These are phyloP conservation scores for Fistularia commersonii DNA, from an alignment of 2,797 vertebrate genomes.

Conservation along the genomic window DNA sequence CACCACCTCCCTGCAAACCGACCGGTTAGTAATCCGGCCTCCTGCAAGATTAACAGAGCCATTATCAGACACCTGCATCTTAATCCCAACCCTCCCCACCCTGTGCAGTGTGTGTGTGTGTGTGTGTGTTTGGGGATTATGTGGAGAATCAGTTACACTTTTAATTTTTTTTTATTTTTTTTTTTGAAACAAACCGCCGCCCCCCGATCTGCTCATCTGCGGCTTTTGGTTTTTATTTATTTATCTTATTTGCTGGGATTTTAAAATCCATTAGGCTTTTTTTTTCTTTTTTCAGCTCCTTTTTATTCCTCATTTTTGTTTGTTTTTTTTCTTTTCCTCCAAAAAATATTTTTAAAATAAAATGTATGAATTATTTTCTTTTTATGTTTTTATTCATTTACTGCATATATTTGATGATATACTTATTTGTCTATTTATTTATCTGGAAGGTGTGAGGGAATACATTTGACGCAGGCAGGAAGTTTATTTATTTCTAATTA, in stretches of 20 bases:
- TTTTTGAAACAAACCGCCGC: constrained; percentile 14
- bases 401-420: too few relatives aligned
- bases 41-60: constrained; percentile 52
- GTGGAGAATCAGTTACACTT: constrained; percentile 52
- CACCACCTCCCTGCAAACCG: constrained; percentile 9
- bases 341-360: too few relatives aligned
- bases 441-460: too few relatives aligned
- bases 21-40: constrained; percentile 31
- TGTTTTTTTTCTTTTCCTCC: too few relatives aligned
- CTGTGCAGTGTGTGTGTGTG: constrained; percentile 12
- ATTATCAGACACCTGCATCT: constrained; percentile 55
- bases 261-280: too few relatives aligned
- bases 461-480: too few relatives aligned
- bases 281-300: too few relatives aligned
- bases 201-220: constrained; percentile 51
- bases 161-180: background rate
- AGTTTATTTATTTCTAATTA: too few relatives aligned
- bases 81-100: constrained; percentile 27
- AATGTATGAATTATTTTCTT: too few relatives aligned
- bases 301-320: too few relatives aligned
- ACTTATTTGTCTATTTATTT: too few relatives aligned
- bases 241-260: background rate
- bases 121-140: constrained; percentile 54
- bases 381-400: too few relatives aligned
- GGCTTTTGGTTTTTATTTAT: constrained; percentile 28